These are phyloP conservation scores for Agrotis ipsilon DNA, from an alignment of 2,888 invertebrate genomes.

Conservation along the genomic window DNA sequence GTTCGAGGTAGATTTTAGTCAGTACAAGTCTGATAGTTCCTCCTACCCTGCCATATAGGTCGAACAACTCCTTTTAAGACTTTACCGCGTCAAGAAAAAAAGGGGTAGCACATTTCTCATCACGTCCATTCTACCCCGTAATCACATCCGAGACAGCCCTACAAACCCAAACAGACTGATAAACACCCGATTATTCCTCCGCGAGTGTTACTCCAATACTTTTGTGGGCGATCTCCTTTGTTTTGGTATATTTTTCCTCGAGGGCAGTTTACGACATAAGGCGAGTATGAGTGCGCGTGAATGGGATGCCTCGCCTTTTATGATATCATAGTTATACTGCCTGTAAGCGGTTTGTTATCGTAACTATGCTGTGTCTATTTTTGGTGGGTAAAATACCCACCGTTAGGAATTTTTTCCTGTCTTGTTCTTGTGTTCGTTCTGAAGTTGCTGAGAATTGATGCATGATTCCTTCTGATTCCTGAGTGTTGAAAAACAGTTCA, in stretches of 20 bases:
- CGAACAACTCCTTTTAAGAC: no score
- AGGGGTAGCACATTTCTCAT: no score
- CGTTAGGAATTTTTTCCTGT: background rate
- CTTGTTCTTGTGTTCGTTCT: background rate
- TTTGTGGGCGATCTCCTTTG: constrained; percentile 48
- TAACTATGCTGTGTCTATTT: constrained; percentile 31
- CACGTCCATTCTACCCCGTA: no score
- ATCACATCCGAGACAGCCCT: constrained; percentile 30
- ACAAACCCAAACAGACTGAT: constrained; percentile 51
- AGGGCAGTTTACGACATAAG: constrained; percentile 45
- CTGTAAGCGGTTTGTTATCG: constrained; percentile 57
- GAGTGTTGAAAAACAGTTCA: background rate
- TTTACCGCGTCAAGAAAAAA: no score
- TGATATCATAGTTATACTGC: constrained; percentile 47
- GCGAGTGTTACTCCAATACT: constrained; percentile 52
- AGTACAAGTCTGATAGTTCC: no score
- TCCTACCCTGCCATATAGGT: no score
- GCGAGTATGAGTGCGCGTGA: constrained; percentile 44
- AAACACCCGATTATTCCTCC: constrained; percentile 56
- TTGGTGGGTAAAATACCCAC: constrained; percentile 23
- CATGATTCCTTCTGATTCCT: background rate
- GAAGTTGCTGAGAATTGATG: no score
- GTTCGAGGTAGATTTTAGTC: no score
- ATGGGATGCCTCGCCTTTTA: constrained; percentile 49
- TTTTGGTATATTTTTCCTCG: constrained; percentile 57